Base-by-base conservation (phyloP, 2,888 invertebrate species). In the Lymantria dispar region DNA sequence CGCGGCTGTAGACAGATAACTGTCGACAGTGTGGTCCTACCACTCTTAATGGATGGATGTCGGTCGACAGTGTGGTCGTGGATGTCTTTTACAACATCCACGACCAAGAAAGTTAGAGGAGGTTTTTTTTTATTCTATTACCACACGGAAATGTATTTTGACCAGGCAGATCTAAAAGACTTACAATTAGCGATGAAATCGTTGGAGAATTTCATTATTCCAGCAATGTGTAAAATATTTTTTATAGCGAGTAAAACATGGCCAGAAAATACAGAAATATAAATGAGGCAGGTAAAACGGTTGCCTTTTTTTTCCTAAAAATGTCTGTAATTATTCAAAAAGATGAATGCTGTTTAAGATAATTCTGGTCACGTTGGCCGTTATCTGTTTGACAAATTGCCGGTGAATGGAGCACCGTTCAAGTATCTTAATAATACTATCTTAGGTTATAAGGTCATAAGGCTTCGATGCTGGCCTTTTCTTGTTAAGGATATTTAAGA, bases 371-470 rank as follows among this genome's bases (percentile, higher is more conserved):
- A 87, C 87, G 87, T 85, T 76, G 73, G 68, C 67, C 75, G 75
- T 84, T 88, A 88, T 87, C 87, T 80, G 70, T 73, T 82, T 87
- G 87, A 87, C 87, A 87, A 87, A 87, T 87, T 87, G 80, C 67
- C 64, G 73, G 76, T 70, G 72, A 76, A 72, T 75, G 80, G 68
- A 72, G 70, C 71, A 73, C 67, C 71, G 72, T 78, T 79, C 74
- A 74, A 78, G 74, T 78, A 81, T 80, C 77, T 76, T 77, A 76
- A 78, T 76, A 60, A 55, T 55, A 60, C 48, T 64, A 62, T 65
- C 65, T 57, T 47, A 48, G 43, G 48, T 56, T 62, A 52, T 33
- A 40, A 70, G 66, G 61, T 63, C 67, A 59, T 31, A 54, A 51
- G 52, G 52, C 48, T 55, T 52, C 47, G 52, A 50, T 48, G 13